phyloP scores from a whole-genome alignment of 1,140 invertebrate species.

The Magallana angulata region DNA sequence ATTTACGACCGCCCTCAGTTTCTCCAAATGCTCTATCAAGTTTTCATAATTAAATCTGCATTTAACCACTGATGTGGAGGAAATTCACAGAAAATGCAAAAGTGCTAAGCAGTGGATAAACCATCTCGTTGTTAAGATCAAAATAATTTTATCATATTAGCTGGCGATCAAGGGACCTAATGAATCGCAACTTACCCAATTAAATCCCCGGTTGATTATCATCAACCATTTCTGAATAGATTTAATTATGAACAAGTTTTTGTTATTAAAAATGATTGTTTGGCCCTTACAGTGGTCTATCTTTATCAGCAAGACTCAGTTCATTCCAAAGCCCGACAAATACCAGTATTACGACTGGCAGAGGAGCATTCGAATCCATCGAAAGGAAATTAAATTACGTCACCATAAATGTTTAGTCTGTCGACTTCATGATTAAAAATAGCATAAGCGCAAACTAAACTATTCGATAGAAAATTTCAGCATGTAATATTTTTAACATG shows the following conservation, averaged over 20 bases:
- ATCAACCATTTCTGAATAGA: constrained; percentile 7
- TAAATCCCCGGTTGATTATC: constrained; percentile 6
- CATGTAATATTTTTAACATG: too few relatives aligned
- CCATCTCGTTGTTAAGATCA: not conserved
- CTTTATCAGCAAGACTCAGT: not conserved
- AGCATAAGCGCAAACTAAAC: not conserved
- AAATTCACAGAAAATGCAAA: constrained; percentile 25
- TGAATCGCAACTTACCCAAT: constrained; percentile 12
- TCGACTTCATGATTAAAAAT: not conserved
- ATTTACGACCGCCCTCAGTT: constrained; percentile 23
- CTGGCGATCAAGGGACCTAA: not conserved
- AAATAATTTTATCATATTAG: constrained; percentile 27
- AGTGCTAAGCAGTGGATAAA: not conserved
- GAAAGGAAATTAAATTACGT: not conserved
- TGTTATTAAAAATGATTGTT: not conserved
- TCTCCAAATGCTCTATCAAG: constrained; percentile 1
- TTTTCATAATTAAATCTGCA: constrained; percentile 21
- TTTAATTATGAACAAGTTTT: constrained; percentile 14
- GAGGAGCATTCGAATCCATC: not conserved
- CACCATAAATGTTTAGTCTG: not conserved
- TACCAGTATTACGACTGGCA: not conserved
- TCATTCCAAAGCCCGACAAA: not conserved
- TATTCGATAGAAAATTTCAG: not conserved
- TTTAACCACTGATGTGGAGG: not conserved
- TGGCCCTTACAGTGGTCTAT: not conserved